These are phyloP conservation scores for Bacillus rossius DNA, from an alignment of 1,140 invertebrate genomes.

Conservation along the genomic window DNA sequence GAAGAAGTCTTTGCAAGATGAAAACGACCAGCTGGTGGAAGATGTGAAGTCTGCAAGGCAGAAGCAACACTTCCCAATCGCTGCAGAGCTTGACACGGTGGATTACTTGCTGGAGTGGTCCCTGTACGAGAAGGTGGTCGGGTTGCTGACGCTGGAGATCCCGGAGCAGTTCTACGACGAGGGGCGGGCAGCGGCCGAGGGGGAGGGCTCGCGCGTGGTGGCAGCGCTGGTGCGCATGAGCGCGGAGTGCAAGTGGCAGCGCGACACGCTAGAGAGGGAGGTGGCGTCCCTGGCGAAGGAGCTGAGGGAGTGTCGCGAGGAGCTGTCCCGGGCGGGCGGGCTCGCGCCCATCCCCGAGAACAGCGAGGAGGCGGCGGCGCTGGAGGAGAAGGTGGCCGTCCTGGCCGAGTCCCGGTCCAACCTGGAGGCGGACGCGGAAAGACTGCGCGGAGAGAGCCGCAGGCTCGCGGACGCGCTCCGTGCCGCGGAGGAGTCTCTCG, in stretches of 20 bases:
- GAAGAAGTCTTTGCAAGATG: conserved; percentile 58
- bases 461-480: background rate
- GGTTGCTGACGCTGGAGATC: background rate
- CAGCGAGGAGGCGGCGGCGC: conserved; percentile 33
- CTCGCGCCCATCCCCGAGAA: conserved; percentile 42
- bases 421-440: conserved; percentile 6
- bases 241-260: conserved; percentile 39
- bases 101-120: background rate
- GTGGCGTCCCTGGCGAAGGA: conserved; percentile 37
- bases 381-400: conserved; percentile 8
- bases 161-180: background rate
- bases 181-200: background rate
- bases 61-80: too few species aligned
- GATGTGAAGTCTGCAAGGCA: conserved; percentile 39
- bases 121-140: background rate
- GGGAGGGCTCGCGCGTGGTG: conserved; percentile 24
- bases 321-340: conserved; percentile 29
- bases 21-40: conserved; percentile 41
- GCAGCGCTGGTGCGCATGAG: conserved; percentile 35
- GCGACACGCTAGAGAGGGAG: conserved; percentile 40
- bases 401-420: conserved; percentile 7
- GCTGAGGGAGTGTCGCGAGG: conserved; percentile 28
- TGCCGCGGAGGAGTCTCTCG: background rate
- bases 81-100: background rate
- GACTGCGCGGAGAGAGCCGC: conserved; percentile 8